Evolutionary conservation across 2,113 vertebrate genomes (phyloP), one percentile per base, ranked within the genome.

Genomic region (Apeltes quadracus): DNA sequence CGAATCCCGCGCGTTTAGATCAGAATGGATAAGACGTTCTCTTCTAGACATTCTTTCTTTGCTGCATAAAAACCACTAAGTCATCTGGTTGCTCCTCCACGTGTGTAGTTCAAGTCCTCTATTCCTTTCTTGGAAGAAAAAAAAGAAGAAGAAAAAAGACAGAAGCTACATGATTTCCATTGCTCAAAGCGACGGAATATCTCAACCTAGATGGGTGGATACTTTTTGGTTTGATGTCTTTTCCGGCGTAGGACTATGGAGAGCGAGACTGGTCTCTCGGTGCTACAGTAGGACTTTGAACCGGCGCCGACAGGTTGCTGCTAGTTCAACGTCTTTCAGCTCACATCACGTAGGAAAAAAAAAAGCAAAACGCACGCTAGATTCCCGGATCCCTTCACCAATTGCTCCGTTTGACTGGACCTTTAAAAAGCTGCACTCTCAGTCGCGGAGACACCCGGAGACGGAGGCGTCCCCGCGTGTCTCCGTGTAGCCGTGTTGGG

Each of bases 161-260:
- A 71, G 25, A 86, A 85, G 89, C 89, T 92, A 88, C 88, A 90
- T 82, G 50, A 63, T 82, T 86, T 79, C 34, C 36, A 81, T 43
- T 54, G 74, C 65, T 82, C 16, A 66, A 74, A 78, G 64, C 73
- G 62, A 55, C 78, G 44, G 58, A 51, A 83, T 44, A 75, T 66
- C 56, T 66, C 72, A 69, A 86, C 69, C 72, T 85, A 74, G 20
- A 63, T 20, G 51, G 70, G 50, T 72, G 43, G 36, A 58, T 25
- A 25, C 80, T 65, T 7, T 90, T 90, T 90, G 72, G 87, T 89
- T 84, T 70, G 41, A 76, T 69, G 72, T 83, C 27, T 83, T 63
- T 69, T 53, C 76, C 27, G 75, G 66, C 64, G 59, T 74, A 41
- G 67, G 75, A 82, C 68, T 68, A 76, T 58, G 67, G 68, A 46